phyloP scores from a whole-genome alignment of 2,113 vertebrate genomes.

The Gnathonemus longibarbis region DNA sequence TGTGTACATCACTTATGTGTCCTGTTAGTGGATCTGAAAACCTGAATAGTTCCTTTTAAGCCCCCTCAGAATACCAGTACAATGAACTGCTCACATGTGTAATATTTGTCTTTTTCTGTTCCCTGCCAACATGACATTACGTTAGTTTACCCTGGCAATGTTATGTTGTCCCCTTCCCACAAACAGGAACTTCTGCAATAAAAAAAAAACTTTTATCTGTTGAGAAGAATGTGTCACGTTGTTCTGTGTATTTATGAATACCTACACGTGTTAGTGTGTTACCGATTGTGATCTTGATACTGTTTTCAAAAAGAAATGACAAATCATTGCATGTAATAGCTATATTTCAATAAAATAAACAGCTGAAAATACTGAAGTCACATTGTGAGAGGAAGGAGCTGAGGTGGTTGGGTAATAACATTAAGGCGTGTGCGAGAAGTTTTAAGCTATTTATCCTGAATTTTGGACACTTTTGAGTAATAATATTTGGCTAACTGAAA shows the following conservation, averaged over 20 bases:
- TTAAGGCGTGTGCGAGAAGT: background rate
- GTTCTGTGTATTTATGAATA: background rate
- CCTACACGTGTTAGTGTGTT: background rate
- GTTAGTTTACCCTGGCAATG: background rate
- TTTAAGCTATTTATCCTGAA: background rate
- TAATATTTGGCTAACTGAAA: background rate
- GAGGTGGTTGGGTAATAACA: background rate
- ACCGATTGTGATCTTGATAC: background rate
- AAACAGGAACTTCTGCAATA: background rate
- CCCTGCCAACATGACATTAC: background rate
- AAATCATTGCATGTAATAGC: background rate
- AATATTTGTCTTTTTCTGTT: background rate
- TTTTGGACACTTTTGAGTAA: background rate
- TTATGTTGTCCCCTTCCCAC: background rate
- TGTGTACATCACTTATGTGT: background rate
- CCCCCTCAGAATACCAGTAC: background rate
- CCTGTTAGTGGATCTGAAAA: background rate
- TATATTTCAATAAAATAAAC: background rate
- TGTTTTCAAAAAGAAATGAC: background rate
- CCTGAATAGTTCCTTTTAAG: background rate
- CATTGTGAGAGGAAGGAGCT: background rate
- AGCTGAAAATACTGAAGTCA: background rate
- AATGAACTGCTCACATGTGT: background rate
- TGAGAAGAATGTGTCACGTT: background rate
- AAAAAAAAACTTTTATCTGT: background rate